These are phyloP conservation scores for Saguinus midas DNA, from an alignment of 2,113 vertebrate species.

Conservation along the genomic window DNA sequence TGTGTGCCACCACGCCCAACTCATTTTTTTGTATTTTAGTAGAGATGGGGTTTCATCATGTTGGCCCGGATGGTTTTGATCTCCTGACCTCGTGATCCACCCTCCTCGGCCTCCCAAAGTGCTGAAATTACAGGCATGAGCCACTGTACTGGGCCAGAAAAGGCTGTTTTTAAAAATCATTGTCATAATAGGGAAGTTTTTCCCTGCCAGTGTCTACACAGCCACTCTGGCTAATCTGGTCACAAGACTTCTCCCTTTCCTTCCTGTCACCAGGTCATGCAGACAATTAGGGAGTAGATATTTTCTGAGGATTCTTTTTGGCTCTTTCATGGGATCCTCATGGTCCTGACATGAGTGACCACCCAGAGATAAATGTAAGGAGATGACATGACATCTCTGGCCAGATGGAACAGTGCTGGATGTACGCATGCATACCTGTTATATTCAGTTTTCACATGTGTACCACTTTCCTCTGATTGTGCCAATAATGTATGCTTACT, in stretches of 20 bases:
- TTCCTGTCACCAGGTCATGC: background rate
- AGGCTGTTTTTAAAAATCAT: background rate
- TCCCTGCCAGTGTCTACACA: background rate
- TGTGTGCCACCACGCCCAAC: rapidly evolving
- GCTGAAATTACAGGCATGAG: too few relatives aligned
- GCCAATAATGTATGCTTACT: background rate
- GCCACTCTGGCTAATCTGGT: background rate
- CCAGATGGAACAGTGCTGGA: background rate
- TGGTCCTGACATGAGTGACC: background rate
- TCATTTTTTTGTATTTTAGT: too few relatives aligned
- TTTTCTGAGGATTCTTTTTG: background rate
- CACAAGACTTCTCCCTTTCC: background rate
- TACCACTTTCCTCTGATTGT: background rate
- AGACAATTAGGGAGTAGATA: background rate
- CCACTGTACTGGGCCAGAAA: background rate
- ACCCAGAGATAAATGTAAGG: background rate
- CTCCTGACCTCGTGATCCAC: too few relatives aligned
- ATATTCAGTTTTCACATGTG: background rate
- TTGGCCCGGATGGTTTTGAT: too few relatives aligned
- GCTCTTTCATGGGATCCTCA: background rate
- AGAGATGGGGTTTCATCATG: too few relatives aligned
- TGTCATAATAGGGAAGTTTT: background rate
- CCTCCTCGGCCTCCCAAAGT: too few relatives aligned
- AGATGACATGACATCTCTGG: background rate
- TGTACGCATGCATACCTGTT: too few relatives aligned